Percentiles rank a stretch among this genome's conserved stretches.
Conservation (phyloP, 2,113 vertebrate genomes). For the Epinephelus fuscoguttatus region DNA sequence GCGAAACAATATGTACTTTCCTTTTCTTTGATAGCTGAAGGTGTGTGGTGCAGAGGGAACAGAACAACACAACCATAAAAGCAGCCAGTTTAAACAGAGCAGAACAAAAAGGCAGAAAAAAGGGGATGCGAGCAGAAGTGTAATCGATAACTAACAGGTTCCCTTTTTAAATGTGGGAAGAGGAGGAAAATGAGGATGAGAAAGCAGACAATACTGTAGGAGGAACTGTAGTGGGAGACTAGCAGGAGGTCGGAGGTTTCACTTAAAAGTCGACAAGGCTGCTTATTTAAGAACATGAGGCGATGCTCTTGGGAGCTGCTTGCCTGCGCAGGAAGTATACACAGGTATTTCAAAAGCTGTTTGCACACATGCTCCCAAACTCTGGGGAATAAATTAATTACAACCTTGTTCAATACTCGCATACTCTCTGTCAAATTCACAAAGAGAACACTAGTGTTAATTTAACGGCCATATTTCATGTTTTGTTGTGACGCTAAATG, state of each 20-base stretch:
- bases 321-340: slow-evolving; percentile 34
- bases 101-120: slow-evolving; percentile 28
- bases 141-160: slow-evolving; percentile 47
- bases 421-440: slow-evolving; percentile 14
- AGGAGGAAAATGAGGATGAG: slow-evolving; percentile 19
- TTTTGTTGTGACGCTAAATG: slow-evolving; percentile 38
- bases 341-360: slow-evolving; percentile 39
- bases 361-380: slow-evolving; percentile 10
- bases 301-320: slow-evolving; percentile 44
- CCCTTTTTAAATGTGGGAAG: slow-evolving; percentile 17
- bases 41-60: slow-evolving; percentile 5
- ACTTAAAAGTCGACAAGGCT: slow-evolving; percentile 54
- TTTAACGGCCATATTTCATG: slow-evolving; percentile 24
- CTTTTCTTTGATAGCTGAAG: slow-evolving; percentile 21
- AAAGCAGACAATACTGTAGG: slow-evolving; percentile 21
- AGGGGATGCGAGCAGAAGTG: slow-evolving; percentile 29
- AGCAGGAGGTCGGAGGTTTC: slow-evolving; percentile 49
- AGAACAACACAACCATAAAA: slow-evolving; percentile 20
- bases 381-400: slow-evolving; percentile 50
- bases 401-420: slow-evolving; percentile 1
- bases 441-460: slow-evolving; percentile 46
- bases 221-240: slow-evolving; percentile 30
- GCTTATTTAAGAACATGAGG: slow-evolving; percentile 53
- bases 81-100: slow-evolving; percentile 22
- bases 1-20: slow-evolving; percentile 1